A percentile compares a stretch with the other conserved stretches of the same genome.
Evolutionary conservation across 2,888 invertebrate species (phyloP).

Genomic region (Schizaphis graminum): DNA sequence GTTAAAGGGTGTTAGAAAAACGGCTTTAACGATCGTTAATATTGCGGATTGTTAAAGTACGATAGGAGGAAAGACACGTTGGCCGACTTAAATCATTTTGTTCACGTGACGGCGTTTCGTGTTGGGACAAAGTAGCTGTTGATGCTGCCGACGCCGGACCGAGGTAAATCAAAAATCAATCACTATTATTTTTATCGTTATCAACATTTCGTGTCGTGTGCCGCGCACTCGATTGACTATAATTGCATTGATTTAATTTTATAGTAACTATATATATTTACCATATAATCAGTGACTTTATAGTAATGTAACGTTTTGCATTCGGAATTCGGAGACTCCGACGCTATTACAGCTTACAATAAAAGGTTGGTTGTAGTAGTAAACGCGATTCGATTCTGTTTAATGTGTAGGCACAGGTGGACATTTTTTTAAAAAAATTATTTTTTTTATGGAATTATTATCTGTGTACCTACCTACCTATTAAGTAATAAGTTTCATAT

Average conservation of each 20-base stretch:
- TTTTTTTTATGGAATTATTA: not conserved
- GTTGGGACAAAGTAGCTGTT: not conserved
- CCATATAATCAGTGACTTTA: not conserved
- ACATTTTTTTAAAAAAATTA: no score
- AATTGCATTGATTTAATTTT: no score
- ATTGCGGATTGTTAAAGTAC: not conserved
- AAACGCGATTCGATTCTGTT: not conserved
- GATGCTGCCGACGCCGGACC: not conserved
- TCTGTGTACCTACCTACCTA: no score
- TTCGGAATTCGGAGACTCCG: not conserved
- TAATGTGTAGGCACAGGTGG: not conserved
- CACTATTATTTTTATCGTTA: not conserved
- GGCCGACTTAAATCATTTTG: not conserved
- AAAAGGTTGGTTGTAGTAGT: not conserved
- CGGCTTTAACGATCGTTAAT: not conserved
- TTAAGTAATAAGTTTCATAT: not conserved
- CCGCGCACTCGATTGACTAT: not conserved
- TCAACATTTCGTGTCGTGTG: not conserved
- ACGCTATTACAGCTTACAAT: not conserved
- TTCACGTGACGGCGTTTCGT: not conserved
- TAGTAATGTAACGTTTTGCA: not conserved
- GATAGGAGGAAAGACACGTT: not conserved
- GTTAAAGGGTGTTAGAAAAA: not conserved
- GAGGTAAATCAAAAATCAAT: constrained; percentile 2
- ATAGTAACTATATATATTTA: no score